Percentiles rank a stretch among this genome's conserved stretches.
These are phyloP conservation scores for Monoplex corrugatus DNA, from an alignment of 2,888 invertebrate genomes.

Conservation along the genomic window DNA sequence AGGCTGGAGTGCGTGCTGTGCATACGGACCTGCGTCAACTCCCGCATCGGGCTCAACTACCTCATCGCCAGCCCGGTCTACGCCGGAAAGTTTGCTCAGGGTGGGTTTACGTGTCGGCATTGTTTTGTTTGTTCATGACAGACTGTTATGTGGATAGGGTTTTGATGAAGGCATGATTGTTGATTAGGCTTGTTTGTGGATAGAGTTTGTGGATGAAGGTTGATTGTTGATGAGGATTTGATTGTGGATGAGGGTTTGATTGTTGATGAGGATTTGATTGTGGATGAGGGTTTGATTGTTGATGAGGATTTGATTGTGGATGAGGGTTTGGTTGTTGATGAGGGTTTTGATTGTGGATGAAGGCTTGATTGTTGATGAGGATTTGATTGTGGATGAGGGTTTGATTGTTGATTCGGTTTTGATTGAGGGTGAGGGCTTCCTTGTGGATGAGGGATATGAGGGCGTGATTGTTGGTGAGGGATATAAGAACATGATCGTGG, in stretches of 20 bases:
- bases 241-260: neutral
- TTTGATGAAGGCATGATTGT: neutral
- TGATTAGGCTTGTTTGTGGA: neutral
- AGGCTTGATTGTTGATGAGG: too few species aligned
- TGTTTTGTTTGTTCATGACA: too few species aligned
- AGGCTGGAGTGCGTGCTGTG: slow-evolving; percentile 78
- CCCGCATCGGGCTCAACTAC: slow-evolving; percentile 94
- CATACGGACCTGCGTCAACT: slow-evolving; percentile 87
- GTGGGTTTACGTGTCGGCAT: slow-evolving; percentile 81
- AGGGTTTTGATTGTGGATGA: too few species aligned
- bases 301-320: too few species aligned
- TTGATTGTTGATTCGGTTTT: too few species aligned
- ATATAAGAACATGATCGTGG: too few species aligned
- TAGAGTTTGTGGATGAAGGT: too few species aligned
- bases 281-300: neutral
- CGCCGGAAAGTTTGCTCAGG: slow-evolving; percentile 92
- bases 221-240: neutral
- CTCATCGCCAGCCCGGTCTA: slow-evolving; percentile 94
- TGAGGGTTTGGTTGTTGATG: too few species aligned
- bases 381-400: too few species aligned
- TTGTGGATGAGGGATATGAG: too few species aligned
- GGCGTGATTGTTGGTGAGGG: too few species aligned
- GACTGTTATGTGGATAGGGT: neutral
- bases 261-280: neutral
- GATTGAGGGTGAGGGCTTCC: too few species aligned